phyloP scores from a whole-genome alignment of 1,140 invertebrate species.

The Drosophila erecta region DNA sequence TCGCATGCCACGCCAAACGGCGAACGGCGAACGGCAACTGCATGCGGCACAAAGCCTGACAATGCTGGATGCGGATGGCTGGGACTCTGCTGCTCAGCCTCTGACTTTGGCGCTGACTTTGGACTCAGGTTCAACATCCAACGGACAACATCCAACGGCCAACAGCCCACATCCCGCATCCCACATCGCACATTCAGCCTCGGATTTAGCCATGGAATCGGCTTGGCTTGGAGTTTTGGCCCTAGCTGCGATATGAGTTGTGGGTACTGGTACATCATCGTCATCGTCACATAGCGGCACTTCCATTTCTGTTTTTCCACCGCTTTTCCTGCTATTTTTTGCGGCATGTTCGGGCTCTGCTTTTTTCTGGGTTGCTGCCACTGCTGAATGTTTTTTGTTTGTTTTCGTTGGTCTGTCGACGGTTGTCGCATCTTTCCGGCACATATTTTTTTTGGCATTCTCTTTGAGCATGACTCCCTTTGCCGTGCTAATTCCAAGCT shows the following conservation, averaged over 20 bases:
- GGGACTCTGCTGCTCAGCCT: conserved; percentile 45
- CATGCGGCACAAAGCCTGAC: conserved; percentile 73
- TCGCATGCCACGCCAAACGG: conserved; percentile 71
- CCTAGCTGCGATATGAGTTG: conserved; percentile 67
- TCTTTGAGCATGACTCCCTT: conserved; percentile 28
- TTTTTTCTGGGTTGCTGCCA: conserved; percentile 60
- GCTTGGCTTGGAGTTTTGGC: conserved; percentile 10
- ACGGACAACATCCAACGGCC: not conserved
- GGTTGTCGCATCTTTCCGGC: conserved; percentile 68
- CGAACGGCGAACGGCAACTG: conserved; percentile 47
- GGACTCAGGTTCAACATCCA: conserved; percentile 34
- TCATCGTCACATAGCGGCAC: conserved; percentile 70
- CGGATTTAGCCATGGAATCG: conserved; percentile 16
- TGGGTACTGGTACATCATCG: conserved; percentile 42
- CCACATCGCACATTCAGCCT: not conserved
- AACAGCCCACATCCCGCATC: not conserved
- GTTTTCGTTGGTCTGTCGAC: conserved; percentile 51
- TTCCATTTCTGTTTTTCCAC: conserved; percentile 38
- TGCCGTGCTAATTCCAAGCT: conserved; percentile 33
- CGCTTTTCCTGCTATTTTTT: conserved; percentile 13
- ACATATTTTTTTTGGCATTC: conserved; percentile 36
- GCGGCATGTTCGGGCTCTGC: conserved; percentile 28
- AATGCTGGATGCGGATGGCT: conserved; percentile 58
- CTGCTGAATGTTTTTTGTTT: not conserved
- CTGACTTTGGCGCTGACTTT: conserved; percentile 31